Evolutionary conservation across 2,888 invertebrate species (phyloP).

Genomic region (Proisotoma minuta): DNA sequence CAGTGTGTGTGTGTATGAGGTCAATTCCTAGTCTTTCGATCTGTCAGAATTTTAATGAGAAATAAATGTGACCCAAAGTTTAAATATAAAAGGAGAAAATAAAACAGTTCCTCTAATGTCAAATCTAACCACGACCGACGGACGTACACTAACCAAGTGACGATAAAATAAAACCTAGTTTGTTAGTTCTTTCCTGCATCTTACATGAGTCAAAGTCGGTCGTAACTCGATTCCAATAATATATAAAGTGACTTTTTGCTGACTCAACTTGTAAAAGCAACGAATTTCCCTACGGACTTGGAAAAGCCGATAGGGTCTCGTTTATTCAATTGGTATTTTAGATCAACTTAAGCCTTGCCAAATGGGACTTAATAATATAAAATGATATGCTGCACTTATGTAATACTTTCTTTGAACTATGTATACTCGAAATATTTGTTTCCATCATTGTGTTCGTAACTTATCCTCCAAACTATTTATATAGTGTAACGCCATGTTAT

Average conservation of each 20-base stretch:
- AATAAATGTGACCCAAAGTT: conserved; percentile 9
- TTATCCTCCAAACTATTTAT: too few relatives aligned
- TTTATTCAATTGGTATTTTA: conserved; percentile 11
- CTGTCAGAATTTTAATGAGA: conserved; percentile 13
- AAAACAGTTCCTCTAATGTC: background rate
- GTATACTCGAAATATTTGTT: too few relatives aligned
- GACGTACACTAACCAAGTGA: background rate
- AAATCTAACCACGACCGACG: background rate
- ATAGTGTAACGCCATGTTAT: too few relatives aligned
- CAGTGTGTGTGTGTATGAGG: background rate
- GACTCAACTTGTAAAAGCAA: background rate
- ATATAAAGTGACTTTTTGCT: conserved; percentile 15
- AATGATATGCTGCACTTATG: too few relatives aligned
- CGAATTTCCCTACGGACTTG: conserved; percentile 7
- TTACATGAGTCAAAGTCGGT: conserved; percentile 1
- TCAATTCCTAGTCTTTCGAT: background rate
- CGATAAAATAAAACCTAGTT: background rate
- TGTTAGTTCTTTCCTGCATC: background rate
- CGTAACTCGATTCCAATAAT: conserved; percentile 10
- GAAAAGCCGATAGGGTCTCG: conserved; percentile 8
- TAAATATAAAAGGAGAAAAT: background rate
- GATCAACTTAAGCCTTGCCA: conserved; percentile 6
- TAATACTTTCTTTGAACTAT: too few relatives aligned
- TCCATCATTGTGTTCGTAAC: too few relatives aligned
- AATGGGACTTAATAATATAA: conserved; percentile 2